Evolutionary conservation across 2,797 vertebrate species (phyloP).

Genomic region (Poeciliopsis gracilis): DNA sequence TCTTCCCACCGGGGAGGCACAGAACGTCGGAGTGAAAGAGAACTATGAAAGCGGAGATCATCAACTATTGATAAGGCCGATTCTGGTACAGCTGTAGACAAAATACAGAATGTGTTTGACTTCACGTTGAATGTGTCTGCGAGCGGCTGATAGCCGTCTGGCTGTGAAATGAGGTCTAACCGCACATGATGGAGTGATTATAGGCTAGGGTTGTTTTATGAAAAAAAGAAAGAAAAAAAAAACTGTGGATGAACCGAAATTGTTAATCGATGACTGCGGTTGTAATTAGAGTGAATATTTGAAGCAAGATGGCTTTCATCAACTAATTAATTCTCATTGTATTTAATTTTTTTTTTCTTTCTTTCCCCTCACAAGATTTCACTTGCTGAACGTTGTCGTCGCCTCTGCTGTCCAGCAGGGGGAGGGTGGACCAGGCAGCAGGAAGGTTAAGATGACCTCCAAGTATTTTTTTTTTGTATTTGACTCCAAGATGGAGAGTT

Average conservation of each 20-base stretch:
- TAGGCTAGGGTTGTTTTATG: not conserved
- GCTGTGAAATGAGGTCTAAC: constrained; percentile 49
- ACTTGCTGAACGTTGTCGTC: not conserved
- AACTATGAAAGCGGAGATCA: constrained; percentile 79
- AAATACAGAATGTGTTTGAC: constrained; percentile 77
- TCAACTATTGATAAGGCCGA: constrained; percentile 79
- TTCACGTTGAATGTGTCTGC: constrained; percentile 70
- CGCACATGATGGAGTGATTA: constrained; percentile 30
- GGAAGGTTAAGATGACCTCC: not conserved
- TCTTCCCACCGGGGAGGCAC: constrained; percentile 64
- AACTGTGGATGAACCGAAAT: not conserved
- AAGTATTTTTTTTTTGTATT: not conserved
- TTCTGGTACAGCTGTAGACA: constrained; percentile 80
- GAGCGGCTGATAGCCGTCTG: constrained; percentile 68
- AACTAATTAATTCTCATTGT: not conserved
- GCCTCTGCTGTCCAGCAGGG: not conserved
- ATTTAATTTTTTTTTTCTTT: not conserved
- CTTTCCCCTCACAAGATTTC: not conserved
- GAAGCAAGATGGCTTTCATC: not conserved
- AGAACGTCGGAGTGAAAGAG: constrained; percentile 66
- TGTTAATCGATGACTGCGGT: not conserved
- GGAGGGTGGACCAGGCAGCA: not conserved
- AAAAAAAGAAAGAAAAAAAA: no score
- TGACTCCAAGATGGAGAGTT: not conserved
- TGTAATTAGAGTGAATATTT: not conserved